These are phyloP conservation scores for Sporophila hypoxantha DNA, from an alignment of 2,113 vertebrate species.

Conservation along the genomic window DNA sequence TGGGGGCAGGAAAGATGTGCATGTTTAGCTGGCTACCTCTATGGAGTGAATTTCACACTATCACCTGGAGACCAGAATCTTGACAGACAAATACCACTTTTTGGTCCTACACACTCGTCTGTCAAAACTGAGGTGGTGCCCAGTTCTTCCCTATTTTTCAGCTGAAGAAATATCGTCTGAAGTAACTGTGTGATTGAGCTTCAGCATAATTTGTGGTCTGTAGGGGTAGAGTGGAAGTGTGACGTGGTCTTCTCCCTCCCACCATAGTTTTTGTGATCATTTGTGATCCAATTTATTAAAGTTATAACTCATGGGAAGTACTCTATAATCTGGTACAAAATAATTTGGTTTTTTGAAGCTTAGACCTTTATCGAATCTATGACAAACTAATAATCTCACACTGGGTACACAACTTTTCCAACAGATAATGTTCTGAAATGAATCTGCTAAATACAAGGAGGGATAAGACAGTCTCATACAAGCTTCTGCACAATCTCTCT, in stretches of 20 bases:
- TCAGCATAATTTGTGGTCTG: not conserved
- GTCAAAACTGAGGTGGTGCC: not conserved
- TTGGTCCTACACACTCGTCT: not conserved
- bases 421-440: not conserved
- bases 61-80: not conserved
- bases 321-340: not conserved
- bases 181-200: not conserved
- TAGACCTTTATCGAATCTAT: not conserved
- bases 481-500: not conserved
- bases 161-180: not conserved
- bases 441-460: not conserved
- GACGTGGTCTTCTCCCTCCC: not conserved
- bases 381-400: not conserved
- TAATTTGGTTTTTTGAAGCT: not conserved
- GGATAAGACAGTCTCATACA: not conserved
- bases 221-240: not conserved
- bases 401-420: not conserved
- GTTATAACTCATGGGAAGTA: not conserved
- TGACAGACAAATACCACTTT: not conserved
- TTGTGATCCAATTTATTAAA: not conserved
- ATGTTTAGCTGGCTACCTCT: not conserved
- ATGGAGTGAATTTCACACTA: not conserved
- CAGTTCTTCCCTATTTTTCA: not conserved
- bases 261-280: not conserved
- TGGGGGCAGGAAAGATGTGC: fast-evolving